Base-by-base conservation (phyloP, 2,113 vertebrate genomes). In the Pao palembangensis region DNA sequence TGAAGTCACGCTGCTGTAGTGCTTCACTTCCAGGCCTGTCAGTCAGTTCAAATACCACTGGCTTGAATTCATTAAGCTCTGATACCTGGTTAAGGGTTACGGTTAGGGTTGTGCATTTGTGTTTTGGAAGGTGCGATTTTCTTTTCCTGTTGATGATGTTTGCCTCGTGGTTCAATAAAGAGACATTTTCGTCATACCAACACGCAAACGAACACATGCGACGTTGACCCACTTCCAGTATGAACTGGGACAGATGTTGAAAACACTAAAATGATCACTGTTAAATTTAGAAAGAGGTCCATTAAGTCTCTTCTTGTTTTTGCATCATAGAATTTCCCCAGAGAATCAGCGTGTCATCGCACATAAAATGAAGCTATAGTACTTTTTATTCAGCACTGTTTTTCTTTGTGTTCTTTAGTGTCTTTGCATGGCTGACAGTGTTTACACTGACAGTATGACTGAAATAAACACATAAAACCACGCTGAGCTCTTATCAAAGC, bases 401-500 rank as follows among this genome's bases (percentile, higher is more conserved):
- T 48, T 49, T 49, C 31, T 68, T 59, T 43, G 53, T 56, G 64
- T 52, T 58, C 51, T 17, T 72, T 17, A 14, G 59, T 55, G 65
- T 23, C 21, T 55, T 66, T 75, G 62, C 70, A 48, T 18, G 31
- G 25, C 61, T 53, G 64, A 50, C 46, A 8, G 42, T 73, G 80
- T 83, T 74, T 55, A 42, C 73, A 56, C 51, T 71, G 75, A 77
- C 68, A 56, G 64, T 59, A 43, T 31, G 71, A 64, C 77, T 71
- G 79, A 79, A 82, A 79, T 76, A 75, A 76, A 79, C 79, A 74
- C 80, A 79, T 78, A 70, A 80, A 78, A 69, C 71, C 75, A 65
- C 2, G 61, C 79, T 77, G 81, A 75, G 77, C 81, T 71, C 76
- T 71, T 78, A 82, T 84, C 82, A 82, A 55, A 61, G 65, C 73